Percentiles rank a stretch among this genome's conserved stretches.
phyloP scores from a whole-genome alignment of 2,113 vertebrate genomes.

The Chloebia gouldiae region DNA sequence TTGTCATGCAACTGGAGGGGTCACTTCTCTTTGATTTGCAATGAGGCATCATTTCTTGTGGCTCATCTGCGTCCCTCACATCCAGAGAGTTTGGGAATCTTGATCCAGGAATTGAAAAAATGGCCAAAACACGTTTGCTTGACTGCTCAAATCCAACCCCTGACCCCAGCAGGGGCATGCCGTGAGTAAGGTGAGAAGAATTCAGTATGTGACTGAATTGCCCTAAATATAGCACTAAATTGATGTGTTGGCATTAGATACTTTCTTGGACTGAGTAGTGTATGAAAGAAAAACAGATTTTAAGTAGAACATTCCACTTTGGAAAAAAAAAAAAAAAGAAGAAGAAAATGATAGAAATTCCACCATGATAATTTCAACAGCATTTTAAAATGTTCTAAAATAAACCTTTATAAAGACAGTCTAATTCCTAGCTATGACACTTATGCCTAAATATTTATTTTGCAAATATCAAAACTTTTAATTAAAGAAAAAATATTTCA shows the following conservation, averaged over 20 bases:
- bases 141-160: neutral
- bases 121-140: neutral
- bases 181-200: neutral
- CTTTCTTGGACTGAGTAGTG: neutral
- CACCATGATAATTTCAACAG: neutral
- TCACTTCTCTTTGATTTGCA: neutral
- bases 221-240: neutral
- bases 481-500: neutral
- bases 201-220: neutral
- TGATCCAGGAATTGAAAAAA: neutral
- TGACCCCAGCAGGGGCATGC: neutral
- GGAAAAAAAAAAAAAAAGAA: neutral
- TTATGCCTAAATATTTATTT: neutral
- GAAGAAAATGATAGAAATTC: neutral
- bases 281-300: neutral
- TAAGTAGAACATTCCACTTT: neutral
- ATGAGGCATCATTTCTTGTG: neutral
- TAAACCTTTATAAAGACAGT: neutral
- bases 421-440: neutral
- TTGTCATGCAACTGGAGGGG: rapidly evolving
- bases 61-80: neutral
- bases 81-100: neutral
- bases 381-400: neutral
- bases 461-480: neutral
- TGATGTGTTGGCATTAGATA: neutral